These are phyloP conservation scores for Peromyscus aztecus DNA, from an alignment of 2,797 vertebrate species.

Conservation along the genomic window DNA sequence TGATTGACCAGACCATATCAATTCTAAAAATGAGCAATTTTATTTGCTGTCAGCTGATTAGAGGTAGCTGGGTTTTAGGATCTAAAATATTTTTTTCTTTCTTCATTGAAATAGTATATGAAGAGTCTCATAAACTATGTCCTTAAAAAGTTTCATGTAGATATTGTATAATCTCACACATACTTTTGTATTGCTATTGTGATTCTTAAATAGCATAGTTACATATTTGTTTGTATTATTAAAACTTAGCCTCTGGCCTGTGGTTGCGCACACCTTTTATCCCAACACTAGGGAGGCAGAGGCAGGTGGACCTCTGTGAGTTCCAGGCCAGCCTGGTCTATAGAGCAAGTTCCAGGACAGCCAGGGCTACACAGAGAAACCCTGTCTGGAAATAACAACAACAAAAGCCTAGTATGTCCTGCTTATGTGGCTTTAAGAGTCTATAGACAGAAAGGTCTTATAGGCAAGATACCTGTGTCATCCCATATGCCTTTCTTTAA, in stretches of 20 bases:
- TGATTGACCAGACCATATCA: conserved; percentile 51
- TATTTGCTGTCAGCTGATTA: conserved; percentile 35
- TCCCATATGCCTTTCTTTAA: not conserved
- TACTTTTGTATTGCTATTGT: not conserved
- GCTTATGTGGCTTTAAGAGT: not conserved
- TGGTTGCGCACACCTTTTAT: no score
- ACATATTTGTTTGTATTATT: not conserved
- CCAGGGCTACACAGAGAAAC: not conserved
- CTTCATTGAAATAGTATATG: conserved; percentile 1
- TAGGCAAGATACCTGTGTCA: not conserved
- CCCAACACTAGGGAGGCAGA: not conserved
- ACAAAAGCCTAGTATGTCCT: not conserved
- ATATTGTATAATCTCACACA: not conserved
- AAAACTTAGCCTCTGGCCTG: not conserved
- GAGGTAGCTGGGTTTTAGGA: not conserved
- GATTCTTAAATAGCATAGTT: not conserved
- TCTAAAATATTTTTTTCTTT: conserved; percentile 35
- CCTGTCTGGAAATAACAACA: not conserved
- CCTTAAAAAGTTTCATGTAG: not conserved
- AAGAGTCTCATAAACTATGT: conserved; percentile 38
- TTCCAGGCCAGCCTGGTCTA: not conserved
- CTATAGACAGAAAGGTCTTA: not conserved
- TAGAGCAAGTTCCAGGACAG: not conserved
- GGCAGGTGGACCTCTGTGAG: not conserved
- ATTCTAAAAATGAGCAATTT: conserved; percentile 60